Evolutionary conservation across 2,797 vertebrate genomes (phyloP), one percentile per base, ranked within the genome.

Genomic region (Calcarius lapponicus): DNA sequence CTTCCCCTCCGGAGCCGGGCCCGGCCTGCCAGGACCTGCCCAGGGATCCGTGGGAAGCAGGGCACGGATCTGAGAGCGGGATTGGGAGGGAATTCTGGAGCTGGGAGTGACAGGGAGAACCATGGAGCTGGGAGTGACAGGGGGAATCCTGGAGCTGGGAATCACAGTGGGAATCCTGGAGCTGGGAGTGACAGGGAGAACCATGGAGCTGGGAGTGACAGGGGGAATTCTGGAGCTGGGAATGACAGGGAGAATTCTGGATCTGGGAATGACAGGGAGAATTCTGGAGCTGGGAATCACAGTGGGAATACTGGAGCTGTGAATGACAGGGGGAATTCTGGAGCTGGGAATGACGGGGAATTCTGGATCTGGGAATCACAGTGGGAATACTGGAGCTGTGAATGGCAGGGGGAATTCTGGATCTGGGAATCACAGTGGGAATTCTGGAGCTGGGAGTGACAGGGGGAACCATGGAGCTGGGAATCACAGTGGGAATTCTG

Each of bases 21-120:
- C 29, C 4, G 0, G 29, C 7, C 2, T 58, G 83, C 67, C 92
- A 31, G 75, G 87, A 75, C 26, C 72, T 82, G 80, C 75, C 79
- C 7, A 2, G 4, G 2, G 5, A 29, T 2, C 51, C 0, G 31
- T 48, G 90, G 94, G 92, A 73, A 86, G 82, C 31, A 2, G 24
- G 28, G 51, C 3, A 2, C 0, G 51, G 31, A 80, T 19, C 24
- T 0, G 34, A 2, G 61, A 54, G 66, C 0, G 4, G 75, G 50
- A 31, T 1, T 0, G 4, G 51, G 36, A 29, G 0, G 0, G 28
- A 76, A 24, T 17, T 31, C 7, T 2, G 13, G 74, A 26, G 64
- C 18, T 16, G n/a, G 43, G 43, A 36, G 4, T 8, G 28, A 10
- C 42, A 45, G 56, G 29, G 21, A 2, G 14, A 12, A 22, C 17